Percentiles rank a stretch among this genome's conserved stretches.
These are phyloP conservation scores for Montifringilla adamsi DNA, from an alignment of 2,113 vertebrate species.

Conservation along the genomic window DNA sequence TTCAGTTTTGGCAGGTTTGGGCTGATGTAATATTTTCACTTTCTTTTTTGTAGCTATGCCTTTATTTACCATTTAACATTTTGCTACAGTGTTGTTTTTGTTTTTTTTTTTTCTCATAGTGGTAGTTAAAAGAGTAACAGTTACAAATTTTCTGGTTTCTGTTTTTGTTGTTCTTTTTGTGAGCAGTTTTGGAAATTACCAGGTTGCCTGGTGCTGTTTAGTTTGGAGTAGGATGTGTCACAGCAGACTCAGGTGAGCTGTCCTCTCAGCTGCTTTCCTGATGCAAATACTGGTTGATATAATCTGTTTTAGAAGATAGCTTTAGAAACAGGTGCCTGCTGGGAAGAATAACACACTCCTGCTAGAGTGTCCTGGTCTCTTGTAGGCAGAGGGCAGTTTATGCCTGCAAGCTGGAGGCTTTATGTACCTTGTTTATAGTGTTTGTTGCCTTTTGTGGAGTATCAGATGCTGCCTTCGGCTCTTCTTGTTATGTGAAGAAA, in stretches of 20 bases:
- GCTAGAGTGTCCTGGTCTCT: neutral
- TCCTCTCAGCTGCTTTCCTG: neutral
- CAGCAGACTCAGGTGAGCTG: neutral
- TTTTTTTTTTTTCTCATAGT: fast-evolving
- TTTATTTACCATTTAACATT: neutral
- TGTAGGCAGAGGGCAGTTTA: neutral
- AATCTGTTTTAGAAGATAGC: neutral
- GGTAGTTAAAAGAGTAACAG: neutral
- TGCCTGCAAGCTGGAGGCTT: neutral
- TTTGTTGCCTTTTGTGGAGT: neutral
- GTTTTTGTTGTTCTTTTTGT: neutral
- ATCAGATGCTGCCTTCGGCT: neutral
- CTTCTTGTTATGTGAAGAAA: neutral
- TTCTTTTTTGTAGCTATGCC: neutral
- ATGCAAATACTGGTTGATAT: neutral
- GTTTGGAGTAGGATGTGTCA: neutral
- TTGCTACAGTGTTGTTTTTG: neutral
- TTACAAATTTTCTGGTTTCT: neutral
- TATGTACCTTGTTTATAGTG: neutral
- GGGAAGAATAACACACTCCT: neutral
- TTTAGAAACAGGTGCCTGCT: neutral
- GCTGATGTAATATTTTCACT: neutral
- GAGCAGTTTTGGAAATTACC: neutral
- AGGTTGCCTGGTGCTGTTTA: fast-evolving
- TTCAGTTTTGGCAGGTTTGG: neutral